These are phyloP conservation scores for Oenanthe melanoleuca DNA, from an alignment of 2,113 vertebrate species.

Conservation along the genomic window DNA sequence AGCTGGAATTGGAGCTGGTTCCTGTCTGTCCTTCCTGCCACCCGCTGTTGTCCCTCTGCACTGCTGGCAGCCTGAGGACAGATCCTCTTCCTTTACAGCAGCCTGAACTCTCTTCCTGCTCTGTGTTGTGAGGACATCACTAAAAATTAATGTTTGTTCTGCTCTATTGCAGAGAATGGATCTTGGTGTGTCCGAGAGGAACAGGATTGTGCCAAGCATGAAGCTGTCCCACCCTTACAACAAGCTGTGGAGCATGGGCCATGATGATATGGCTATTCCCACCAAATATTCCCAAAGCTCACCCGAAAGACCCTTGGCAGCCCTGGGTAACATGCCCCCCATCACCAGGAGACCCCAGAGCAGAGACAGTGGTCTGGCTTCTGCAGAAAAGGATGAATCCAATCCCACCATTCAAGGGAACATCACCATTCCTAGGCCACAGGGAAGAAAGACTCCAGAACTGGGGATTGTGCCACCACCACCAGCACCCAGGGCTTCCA, in stretches of 20 bases:
- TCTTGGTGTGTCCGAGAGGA: conserved; percentile 76
- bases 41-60: not conserved
- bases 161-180: conserved; percentile 85
- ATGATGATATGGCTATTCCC: conserved; percentile 78
- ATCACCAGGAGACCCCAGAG: conserved; percentile 60
- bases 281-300: conserved; percentile 71
- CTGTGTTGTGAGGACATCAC: not conserved
- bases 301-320: conserved; percentile 65
- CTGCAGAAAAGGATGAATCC: conserved; percentile 58
- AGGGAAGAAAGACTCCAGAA: conserved; percentile 91
- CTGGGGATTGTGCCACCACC: conserved; percentile 85
- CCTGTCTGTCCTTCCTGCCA: not conserved
- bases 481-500: conserved; percentile 76
- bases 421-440: conserved; percentile 93
- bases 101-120: not conserved
- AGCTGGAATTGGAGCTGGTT: not conserved
- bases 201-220: conserved; percentile 78
- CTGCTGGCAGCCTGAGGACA: not conserved
- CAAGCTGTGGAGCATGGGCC: conserved; percentile 85
- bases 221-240: conserved; percentile 86
- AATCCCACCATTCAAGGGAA: conserved; percentile 62
- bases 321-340: conserved; percentile 51
- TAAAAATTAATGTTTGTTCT: not conserved
- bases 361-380: conserved; percentile 51
- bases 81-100: not conserved